Conservation (phyloP, 2,113 vertebrate species). For the Python bivittatus region DNA sequence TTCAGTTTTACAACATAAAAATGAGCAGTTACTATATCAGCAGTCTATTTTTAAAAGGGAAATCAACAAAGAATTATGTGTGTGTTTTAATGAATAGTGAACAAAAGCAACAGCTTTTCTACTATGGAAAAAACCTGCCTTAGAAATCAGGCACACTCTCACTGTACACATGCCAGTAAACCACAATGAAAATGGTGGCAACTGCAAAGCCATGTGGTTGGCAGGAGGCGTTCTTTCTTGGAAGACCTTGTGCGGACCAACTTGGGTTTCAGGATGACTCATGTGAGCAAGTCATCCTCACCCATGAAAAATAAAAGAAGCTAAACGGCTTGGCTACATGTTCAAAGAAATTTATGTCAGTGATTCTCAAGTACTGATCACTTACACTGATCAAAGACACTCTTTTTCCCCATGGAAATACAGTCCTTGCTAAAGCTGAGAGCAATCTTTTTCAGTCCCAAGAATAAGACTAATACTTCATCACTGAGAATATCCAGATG, state of each 20-base stretch:
- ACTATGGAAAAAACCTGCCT: background rate
- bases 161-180: background rate
- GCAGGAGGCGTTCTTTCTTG: constrained; percentile 15
- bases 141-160: background rate
- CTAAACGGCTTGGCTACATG: constrained; percentile 40
- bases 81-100: constrained; percentile 13
- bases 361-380: constrained; percentile 30
- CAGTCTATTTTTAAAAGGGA: constrained; percentile 54
- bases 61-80: constrained; percentile 41
- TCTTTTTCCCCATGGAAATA: background rate
- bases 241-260: constrained; percentile 18
- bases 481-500: constrained; percentile 45
- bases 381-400: constrained; percentile 40
- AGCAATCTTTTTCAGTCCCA: constrained; percentile 33
- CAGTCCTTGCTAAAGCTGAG: constrained; percentile 36
- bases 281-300: constrained; percentile 37
- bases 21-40: constrained; percentile 70
- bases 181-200: constrained; percentile 45
- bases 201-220: constrained; percentile 29
- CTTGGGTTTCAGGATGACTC: constrained; percentile 6
- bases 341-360: constrained; percentile 41
- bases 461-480: constrained; percentile 42
- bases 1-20: constrained; percentile 75
- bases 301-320: constrained; percentile 38
- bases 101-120: constrained; percentile 30